phyloP scores from a whole-genome alignment of 1,140 invertebrate species.

The Diabrotica undecimpunctata region DNA sequence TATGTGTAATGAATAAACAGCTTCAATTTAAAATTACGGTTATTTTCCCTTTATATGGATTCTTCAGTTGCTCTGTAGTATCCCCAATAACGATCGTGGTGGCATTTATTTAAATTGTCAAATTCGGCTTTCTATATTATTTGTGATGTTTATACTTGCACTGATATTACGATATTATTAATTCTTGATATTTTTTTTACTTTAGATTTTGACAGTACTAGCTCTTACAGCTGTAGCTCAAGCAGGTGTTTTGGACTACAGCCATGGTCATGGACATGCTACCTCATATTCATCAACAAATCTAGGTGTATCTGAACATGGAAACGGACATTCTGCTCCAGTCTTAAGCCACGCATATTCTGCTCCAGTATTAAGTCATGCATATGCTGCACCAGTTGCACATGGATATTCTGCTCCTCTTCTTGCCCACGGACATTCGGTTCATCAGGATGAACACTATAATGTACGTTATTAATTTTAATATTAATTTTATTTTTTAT shows the following conservation, averaged over 20 bases:
- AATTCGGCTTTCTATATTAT: no score
- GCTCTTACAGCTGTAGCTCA: slow-evolving; percentile 31
- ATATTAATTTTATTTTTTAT: no score
- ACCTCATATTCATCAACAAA: neutral
- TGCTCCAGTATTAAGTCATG: slow-evolving; percentile 6
- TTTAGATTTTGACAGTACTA: slow-evolving; percentile 27
- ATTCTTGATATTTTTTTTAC: neutral
- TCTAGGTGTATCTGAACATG: neutral
- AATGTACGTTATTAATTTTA: slow-evolving; percentile 30
- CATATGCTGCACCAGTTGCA: slow-evolving; percentile 6
- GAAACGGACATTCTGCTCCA: neutral
- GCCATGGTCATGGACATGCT: neutral
- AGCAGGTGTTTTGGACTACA: slow-evolving; percentile 25
- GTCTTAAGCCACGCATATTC: neutral
- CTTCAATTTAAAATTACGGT: no score
- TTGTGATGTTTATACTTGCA: no score
- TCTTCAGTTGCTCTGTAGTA: no score
- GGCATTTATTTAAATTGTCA: no score
- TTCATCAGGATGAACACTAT: slow-evolving; percentile 19
- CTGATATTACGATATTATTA: no score
- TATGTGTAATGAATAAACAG: no score
- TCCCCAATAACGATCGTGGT: no score
- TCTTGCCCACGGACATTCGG: neutral
- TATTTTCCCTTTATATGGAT: no score
- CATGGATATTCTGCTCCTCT: slow-evolving; percentile 6